These are phyloP conservation scores for Steromphala cineraria DNA, from an alignment of 2,888 invertebrate species.

Conservation along the genomic window DNA sequence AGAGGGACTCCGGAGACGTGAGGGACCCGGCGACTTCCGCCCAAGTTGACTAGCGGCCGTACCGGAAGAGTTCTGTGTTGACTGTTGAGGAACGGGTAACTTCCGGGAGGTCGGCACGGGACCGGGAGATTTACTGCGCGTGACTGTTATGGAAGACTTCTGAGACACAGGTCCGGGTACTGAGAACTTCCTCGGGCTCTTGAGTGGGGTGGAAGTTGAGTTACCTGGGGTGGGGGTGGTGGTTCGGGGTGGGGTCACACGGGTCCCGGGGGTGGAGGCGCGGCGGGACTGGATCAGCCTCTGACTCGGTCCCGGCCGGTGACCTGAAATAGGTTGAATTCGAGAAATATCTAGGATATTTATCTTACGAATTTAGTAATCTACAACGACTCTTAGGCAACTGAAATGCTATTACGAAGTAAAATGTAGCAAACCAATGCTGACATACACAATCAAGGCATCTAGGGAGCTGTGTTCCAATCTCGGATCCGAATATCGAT, in stretches of 20 bases:
- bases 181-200: constrained; percentile 46
- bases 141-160: constrained; percentile 28
- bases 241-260: constrained; percentile 38
- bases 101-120: constrained; percentile 38
- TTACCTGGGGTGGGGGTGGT: constrained; percentile 41
- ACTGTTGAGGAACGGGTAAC: constrained; percentile 18
- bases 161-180: constrained; percentile 43
- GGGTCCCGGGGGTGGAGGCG: constrained; percentile 20
- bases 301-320: constrained; percentile 22
- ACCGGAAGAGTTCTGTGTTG: background rate
- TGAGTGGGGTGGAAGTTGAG: constrained; percentile 45
- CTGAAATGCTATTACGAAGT: too few species aligned
- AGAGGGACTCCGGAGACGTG: constrained; percentile 49
- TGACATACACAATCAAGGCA: too few species aligned
- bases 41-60: constrained; percentile 20
- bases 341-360: too few species aligned
- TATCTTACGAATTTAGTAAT: too few species aligned
- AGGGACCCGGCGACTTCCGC: constrained; percentile 48
- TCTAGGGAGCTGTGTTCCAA: too few species aligned
- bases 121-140: constrained; percentile 56
- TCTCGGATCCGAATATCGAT: too few species aligned
- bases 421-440: too few species aligned
- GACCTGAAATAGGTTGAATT: background rate
- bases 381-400: too few species aligned
- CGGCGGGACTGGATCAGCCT: constrained; percentile 17